Evolutionary conservation across 2,113 vertebrate species (phyloP).

Genomic region (Plotosus lineatus): DNA sequence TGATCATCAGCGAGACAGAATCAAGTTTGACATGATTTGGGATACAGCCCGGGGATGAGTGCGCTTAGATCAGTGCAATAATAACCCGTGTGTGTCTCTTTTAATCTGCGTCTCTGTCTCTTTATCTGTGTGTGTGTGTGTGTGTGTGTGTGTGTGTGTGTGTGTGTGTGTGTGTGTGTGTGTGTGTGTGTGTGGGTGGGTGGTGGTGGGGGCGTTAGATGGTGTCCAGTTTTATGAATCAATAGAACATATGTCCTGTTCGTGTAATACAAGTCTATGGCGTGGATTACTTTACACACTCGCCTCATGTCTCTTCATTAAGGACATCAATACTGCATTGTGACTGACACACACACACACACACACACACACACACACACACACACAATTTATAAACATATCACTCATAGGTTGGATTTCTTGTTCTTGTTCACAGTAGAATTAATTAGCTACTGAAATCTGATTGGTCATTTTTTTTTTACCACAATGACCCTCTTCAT

Average conservation of each 20-base stretch:
- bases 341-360: constrained; percentile 48
- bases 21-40: background rate
- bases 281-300: constrained; percentile 80
- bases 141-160: constrained; percentile 10
- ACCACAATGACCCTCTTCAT: background rate
- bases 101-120: background rate
- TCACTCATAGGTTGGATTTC: background rate
- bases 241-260: constrained; percentile 84
- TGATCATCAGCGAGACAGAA: background rate
- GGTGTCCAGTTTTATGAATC: constrained; percentile 79
- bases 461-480: background rate
- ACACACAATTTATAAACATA: background rate
- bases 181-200: constrained; percentile 67
- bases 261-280: constrained; percentile 79
- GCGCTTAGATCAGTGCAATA: background rate
- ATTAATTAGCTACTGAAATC: background rate
- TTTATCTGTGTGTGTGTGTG: background rate
- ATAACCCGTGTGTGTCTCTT: constrained; percentile 1
- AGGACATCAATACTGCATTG: constrained; percentile 72
- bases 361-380: constrained; percentile 23
- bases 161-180: background rate
- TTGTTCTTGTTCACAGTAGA: background rate
- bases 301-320: constrained; percentile 79
- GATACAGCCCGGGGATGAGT: background rate
- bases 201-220: constrained; percentile 62